Percentiles rank a stretch among this genome's conserved stretches.
Evolutionary conservation across 2,113 vertebrate genomes (phyloP).

Genomic region (Cavia porcellus): DNA sequence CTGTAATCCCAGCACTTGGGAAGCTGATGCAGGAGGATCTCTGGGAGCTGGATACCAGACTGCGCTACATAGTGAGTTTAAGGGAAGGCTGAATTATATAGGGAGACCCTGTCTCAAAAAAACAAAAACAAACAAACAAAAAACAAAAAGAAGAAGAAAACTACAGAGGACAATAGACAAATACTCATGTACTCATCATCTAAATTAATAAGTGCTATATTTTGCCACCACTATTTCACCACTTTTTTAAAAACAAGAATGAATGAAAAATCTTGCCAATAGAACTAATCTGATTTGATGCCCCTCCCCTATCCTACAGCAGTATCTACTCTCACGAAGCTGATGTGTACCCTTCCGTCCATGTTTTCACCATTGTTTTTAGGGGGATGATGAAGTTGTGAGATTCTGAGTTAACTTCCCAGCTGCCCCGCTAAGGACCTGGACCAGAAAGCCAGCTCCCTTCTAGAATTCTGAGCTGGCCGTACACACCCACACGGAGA

Average conservation of each 20-base stretch:
- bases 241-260: background rate
- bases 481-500: fast-evolving
- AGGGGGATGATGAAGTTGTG: background rate
- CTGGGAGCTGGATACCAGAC: background rate
- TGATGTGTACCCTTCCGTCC: background rate
- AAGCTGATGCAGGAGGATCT: background rate
- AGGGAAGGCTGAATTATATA: background rate
- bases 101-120: background rate
- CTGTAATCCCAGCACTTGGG: background rate
- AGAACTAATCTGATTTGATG: background rate
- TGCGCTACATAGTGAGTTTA: background rate
- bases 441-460: too few species aligned
- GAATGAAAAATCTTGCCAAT: background rate
- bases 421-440: background rate
- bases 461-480: background rate
- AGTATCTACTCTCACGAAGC: background rate
- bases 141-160: background rate
- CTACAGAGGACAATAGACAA: background rate
- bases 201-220: background rate
- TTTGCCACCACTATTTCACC: background rate
- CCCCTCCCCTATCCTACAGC: background rate
- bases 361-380: background rate
- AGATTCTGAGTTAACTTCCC: background rate
- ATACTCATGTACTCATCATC: background rate
- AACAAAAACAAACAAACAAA: background rate